Evolutionary conservation across 2,797 vertebrate species (phyloP).

Genomic region (Anas bahamensis): DNA sequence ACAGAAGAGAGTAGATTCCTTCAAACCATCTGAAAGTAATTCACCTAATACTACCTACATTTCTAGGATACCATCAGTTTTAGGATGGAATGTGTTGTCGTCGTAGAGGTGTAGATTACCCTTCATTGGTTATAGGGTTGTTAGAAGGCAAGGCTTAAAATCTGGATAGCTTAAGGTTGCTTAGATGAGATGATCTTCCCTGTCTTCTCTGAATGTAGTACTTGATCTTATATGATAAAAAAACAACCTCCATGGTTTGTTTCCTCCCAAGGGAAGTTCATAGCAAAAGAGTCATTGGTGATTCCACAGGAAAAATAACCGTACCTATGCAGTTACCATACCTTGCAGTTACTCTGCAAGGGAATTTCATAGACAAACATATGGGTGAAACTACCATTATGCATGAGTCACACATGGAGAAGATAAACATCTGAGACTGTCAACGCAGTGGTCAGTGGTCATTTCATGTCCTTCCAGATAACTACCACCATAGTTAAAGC

Average conservation of each 20-base stretch:
- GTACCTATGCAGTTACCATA: neutral
- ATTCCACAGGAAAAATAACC: neutral
- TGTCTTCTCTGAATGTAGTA: neutral
- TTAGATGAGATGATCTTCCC: neutral
- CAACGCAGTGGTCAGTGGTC: conserved; percentile 48
- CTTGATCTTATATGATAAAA: neutral
- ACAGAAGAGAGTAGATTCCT: neutral
- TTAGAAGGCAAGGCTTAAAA: neutral
- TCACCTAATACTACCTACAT: neutral
- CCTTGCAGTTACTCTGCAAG: neutral
- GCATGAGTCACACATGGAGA: neutral
- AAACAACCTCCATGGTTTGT: neutral
- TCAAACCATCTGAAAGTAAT: neutral
- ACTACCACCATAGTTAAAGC: neutral
- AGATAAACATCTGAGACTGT: conserved; percentile 29
- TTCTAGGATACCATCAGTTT: neutral
- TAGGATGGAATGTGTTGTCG: neutral
- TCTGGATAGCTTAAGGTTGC: neutral
- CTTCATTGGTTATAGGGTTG: neutral
- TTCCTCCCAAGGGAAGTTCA: neutral
- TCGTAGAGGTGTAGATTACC: neutral
- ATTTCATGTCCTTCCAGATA: conserved; percentile 22
- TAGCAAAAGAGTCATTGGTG: neutral
- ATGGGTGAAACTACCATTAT: neutral
- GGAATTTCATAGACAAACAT: neutral